Percentiles rank a stretch among this genome's conserved stretches.
These are phyloP conservation scores for Eupithecia pulchellata DNA, from an alignment of 2,888 invertebrate species.

Conservation along the genomic window DNA sequence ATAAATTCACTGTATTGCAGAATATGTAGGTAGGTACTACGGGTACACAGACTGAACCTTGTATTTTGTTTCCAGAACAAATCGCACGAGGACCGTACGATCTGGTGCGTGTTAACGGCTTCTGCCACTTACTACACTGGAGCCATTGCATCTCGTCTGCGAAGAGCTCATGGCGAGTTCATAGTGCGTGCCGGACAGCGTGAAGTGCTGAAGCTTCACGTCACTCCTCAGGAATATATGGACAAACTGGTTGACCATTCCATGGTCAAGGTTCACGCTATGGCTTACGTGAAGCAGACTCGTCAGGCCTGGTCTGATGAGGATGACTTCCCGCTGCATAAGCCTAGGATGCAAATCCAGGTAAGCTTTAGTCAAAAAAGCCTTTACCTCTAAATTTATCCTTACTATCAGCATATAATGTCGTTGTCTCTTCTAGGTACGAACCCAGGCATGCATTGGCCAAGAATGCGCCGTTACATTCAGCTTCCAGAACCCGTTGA, in stretches of 20 bases:
- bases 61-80: slow-evolving; percentile 77
- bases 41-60: not conserved
- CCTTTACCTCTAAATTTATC: not conserved
- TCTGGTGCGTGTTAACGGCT: slow-evolving; percentile 87
- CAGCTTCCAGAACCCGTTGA: slow-evolving; percentile 89
- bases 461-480: slow-evolving; percentile 84
- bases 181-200: slow-evolving; percentile 86
- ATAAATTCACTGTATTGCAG: slow-evolving; percentile 17
- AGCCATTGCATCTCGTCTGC: slow-evolving; percentile 86
- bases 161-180: slow-evolving; percentile 86
- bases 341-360: slow-evolving; percentile 88
- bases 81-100: slow-evolving; percentile 86
- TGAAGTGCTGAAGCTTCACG: slow-evolving; percentile 86
- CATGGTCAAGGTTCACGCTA: slow-evolving; percentile 89
- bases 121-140: slow-evolving; percentile 90
- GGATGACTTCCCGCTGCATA: slow-evolving; percentile 89
- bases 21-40: too few species aligned
- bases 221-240: slow-evolving; percentile 88
- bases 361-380: slow-evolving; percentile 59
- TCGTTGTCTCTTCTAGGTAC: slow-evolving; percentile 60
- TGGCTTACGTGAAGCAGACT: slow-evolving; percentile 89
- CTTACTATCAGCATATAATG: not conserved
- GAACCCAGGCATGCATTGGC: slow-evolving; percentile 80
- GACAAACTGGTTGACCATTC: slow-evolving; percentile 89
- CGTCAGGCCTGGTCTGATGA: slow-evolving; percentile 90